phyloP scores from a whole-genome alignment of 2,113 vertebrate genomes.

The Haliaeetus leucogaster region DNA sequence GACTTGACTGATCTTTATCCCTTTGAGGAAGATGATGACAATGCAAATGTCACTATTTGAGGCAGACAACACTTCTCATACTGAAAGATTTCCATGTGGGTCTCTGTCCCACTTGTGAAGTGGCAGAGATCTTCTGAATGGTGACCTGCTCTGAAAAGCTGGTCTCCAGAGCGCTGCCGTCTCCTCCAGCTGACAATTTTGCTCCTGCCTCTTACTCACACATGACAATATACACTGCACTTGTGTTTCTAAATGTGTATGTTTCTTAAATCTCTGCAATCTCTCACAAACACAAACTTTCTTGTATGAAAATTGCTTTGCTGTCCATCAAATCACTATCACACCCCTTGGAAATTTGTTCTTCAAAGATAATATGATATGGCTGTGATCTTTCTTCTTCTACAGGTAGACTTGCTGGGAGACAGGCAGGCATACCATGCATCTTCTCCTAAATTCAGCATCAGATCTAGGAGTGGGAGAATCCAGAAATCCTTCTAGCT shows the following conservation, averaged over 20 bases:
- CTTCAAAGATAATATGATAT: neutral
- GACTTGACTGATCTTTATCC: neutral
- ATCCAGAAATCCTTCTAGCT: neutral
- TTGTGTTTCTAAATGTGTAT: neutral
- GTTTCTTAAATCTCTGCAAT: neutral
- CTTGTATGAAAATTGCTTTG: neutral
- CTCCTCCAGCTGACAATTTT: neutral
- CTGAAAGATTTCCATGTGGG: neutral
- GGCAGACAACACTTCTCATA: neutral
- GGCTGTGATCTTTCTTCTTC: neutral
- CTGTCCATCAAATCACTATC: neutral
- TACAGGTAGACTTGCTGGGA: neutral
- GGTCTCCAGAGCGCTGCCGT: neutral
- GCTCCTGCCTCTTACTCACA: neutral
- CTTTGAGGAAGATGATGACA: neutral
- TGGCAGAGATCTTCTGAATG: fast-evolving
- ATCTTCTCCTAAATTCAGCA: neutral
- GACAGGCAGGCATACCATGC: neutral
- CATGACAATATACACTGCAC: neutral
- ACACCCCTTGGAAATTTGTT: neutral
- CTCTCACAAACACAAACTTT: neutral
- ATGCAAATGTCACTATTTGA: neutral
- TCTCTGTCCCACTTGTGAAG: neutral
- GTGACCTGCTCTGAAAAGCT: neutral
- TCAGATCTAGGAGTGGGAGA: neutral